A percentile compares a stretch with the other conserved stretches of the same genome.
These are phyloP conservation scores for Cairina moschata DNA, from an alignment of 2,113 vertebrate species.

Conservation along the genomic window DNA sequence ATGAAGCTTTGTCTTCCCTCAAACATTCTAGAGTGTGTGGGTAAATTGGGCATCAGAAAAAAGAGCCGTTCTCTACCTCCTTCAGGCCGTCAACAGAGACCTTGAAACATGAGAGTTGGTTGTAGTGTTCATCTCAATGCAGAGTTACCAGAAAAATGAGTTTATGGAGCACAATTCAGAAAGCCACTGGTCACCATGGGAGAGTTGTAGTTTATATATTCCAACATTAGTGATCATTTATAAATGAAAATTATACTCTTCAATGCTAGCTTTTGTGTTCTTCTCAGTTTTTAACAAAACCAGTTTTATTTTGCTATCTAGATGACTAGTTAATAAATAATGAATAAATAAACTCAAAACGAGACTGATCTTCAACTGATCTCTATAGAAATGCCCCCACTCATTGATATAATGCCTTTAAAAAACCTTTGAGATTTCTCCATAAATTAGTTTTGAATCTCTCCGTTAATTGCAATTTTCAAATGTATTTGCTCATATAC, in stretches of 20 bases:
- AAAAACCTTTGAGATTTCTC: background rate
- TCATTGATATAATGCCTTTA: background rate
- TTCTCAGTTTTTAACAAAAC: background rate
- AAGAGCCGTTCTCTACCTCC: constrained; percentile 13
- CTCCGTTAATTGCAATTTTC: background rate
- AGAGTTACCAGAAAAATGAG: background rate
- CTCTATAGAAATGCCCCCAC: background rate
- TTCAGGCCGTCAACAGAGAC: constrained; percentile 22
- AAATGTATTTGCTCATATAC: background rate
- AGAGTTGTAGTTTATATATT: background rate
- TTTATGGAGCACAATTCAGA: background rate
- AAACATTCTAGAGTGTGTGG: background rate
- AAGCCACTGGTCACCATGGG: background rate
- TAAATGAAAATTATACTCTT: background rate
- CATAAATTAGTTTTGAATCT: background rate
- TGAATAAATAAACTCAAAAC: background rate
- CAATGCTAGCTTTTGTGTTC: background rate
- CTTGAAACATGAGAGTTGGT: constrained; percentile 25
- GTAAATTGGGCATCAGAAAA: constrained; percentile 43
- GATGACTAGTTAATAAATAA: background rate
- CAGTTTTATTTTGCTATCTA: background rate
- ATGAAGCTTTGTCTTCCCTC: constrained; percentile 25
- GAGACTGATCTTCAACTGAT: background rate
- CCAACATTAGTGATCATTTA: background rate
- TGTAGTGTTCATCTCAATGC: background rate